phyloP scores from a whole-genome alignment of 2,113 vertebrate species.

The Siniperca knerii region DNA sequence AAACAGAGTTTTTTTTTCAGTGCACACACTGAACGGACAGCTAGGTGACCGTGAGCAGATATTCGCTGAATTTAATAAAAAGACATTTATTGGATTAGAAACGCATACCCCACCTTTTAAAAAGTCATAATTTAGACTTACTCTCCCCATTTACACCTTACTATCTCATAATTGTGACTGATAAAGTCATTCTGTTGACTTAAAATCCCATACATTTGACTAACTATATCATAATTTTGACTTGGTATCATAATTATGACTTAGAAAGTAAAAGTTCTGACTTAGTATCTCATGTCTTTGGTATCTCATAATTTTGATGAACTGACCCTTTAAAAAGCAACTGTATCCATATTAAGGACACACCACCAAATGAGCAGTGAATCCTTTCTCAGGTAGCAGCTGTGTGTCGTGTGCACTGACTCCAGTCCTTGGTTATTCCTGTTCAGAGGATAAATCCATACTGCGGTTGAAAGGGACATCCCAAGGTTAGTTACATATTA shows the following conservation, averaged over 20 bases:
- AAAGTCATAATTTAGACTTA: too few species aligned
- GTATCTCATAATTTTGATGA: neutral
- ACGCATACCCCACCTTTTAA: too few species aligned
- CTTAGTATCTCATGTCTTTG: neutral
- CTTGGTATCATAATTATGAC: too few species aligned
- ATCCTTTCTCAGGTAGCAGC: neutral
- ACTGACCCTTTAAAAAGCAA: neutral
- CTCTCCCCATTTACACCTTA: neutral
- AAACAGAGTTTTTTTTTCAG: too few species aligned
- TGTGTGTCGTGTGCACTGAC: neutral
- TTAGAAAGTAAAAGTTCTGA: neutral
- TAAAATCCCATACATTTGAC: neutral
- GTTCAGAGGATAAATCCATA: conserved; percentile 29
- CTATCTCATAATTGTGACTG: neutral
- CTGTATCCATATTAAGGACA: neutral
- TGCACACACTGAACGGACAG: too few species aligned
- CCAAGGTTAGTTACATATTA: conserved; percentile 33
- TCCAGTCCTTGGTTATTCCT: neutral
- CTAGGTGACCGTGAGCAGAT: too few species aligned
- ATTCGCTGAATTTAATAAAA: too few species aligned
- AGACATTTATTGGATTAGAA: too few species aligned
- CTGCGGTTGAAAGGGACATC: conserved; percentile 6
- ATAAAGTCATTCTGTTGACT: neutral
- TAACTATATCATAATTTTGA: neutral
- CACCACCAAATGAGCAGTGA: neutral